A percentile compares a stretch with the other conserved stretches of the same genome.
Conservation (phyloP, 2,888 invertebrate species). For the Caenorhabditis sp. region DNA sequence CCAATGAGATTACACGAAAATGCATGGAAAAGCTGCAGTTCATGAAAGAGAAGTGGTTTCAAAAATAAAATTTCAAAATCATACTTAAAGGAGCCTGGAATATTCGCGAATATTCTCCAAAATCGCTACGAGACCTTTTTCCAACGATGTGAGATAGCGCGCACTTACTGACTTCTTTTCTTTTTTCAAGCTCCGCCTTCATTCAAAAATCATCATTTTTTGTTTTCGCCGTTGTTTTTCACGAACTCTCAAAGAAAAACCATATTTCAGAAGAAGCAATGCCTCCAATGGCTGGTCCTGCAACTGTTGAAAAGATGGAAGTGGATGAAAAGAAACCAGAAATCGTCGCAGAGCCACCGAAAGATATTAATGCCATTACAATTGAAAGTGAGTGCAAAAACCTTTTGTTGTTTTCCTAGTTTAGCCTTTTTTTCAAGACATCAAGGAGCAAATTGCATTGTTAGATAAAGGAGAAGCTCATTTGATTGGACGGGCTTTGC, state of each 20-base stretch:
- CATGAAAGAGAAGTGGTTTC: neutral
- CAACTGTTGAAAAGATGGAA: slow-evolving; percentile 58
- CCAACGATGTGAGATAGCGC: slow-evolving; percentile 13
- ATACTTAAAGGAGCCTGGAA: slow-evolving; percentile 33
- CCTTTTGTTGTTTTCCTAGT: too few relatives aligned
- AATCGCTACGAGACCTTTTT: slow-evolving; percentile 23
- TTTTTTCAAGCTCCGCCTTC: neutral
- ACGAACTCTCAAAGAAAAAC: neutral
- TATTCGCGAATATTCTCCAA: slow-evolving; percentile 34
- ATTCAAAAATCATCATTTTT: slow-evolving; percentile 39
- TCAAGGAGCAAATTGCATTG: slow-evolving; percentile 44
- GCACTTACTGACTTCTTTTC: slow-evolving; percentile 7
- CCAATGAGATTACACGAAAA: neutral
- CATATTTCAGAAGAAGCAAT: slow-evolving; percentile 2
- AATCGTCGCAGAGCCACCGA: slow-evolving; percentile 23
- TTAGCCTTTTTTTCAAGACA: slow-evolving; percentile 28
- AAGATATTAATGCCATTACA: slow-evolving; percentile 49
- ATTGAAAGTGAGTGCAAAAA: slow-evolving; percentile 54
- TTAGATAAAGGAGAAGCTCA: slow-evolving; percentile 63
- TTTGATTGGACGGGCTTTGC: slow-evolving; percentile 58
- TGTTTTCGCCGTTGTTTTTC: neutral
- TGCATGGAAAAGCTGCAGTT: neutral
- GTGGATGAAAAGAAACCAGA: slow-evolving; percentile 53
- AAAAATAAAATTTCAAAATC: slow-evolving; percentile 10
- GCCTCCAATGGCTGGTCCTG: slow-evolving; percentile 16